A percentile compares a stretch with the other conserved stretches of the same genome.
Conservation (phyloP, 2,113 vertebrate species). For the Ailurus styani region DNA sequence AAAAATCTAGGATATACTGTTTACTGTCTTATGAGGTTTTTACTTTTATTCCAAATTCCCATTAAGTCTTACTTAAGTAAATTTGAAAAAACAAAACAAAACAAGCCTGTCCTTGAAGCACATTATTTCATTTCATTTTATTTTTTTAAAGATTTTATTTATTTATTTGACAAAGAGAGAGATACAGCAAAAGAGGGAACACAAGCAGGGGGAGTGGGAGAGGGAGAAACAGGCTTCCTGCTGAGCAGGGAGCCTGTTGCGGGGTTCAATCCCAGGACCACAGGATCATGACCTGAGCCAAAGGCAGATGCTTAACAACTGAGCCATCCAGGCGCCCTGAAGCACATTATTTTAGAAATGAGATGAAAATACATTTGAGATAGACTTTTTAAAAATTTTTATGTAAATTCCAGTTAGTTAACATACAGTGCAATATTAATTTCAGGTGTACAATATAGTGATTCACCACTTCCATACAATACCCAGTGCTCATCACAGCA, state of each 20-base stretch:
- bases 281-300: no score
- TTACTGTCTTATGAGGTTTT: not conserved
- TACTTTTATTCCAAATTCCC: conserved; percentile 29
- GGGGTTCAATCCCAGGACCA: no score
- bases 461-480: not conserved
- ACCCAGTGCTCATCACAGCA: not conserved
- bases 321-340: no score
- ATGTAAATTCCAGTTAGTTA: not conserved
- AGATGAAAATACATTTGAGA: not conserved
- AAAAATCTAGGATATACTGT: not conserved
- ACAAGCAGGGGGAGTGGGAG: no score
- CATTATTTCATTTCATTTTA: conserved; percentile 30
- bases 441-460: not conserved
- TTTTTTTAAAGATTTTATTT: no score
- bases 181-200: no score
- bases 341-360: conserved; percentile 23
- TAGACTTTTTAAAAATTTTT: not conserved
- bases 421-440: not conserved
- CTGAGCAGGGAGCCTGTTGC: no score
- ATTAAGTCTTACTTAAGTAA: not conserved
- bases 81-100: not conserved
- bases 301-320: no score
- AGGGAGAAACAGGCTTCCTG: no score
- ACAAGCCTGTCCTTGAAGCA: not conserved
- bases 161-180: no score